Base-by-base conservation (phyloP, 2,797 vertebrate genomes). In the Neosilurus hyrtlii region DNA sequence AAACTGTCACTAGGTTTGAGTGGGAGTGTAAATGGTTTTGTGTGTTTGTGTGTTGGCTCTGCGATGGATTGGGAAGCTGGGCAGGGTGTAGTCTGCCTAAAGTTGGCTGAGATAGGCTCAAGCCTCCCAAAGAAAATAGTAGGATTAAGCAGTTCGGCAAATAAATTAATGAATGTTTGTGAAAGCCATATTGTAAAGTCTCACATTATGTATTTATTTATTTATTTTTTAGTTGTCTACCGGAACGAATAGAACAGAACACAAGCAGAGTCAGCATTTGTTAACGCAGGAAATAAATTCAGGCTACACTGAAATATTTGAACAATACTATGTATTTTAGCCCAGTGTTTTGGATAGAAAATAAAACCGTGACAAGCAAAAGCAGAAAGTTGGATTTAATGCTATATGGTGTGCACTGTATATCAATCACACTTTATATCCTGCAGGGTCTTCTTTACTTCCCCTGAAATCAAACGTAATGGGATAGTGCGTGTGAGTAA, bases 241-340 rank as follows among this genome's bases (percentile, higher is more conserved):
- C 78, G 12, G 61, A 71, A 82, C 52, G 56, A 76, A 78, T 37
- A 62, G 35, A 24, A 26, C 57, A 4, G 30, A 76, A 2, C 2
- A 43, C 37, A 76, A 30, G 80, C 77, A 26, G 30, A 81, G 83
- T 80, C 86, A 87, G 83, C 79, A 8, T 71, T 79, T 83, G 51
- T 59, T 68, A 84, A 84, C 61, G 59, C 12, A 30, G 65, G 22
- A 76, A 77, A 70, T 49, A 77, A 59, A 83, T 61, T 77, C 73
- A 30, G 56, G 52, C 30, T 9, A 43, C 51, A 24, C 30, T 61
- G 37, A 65, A 57, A 8, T 72, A 71, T 79, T 71, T 71, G 65
- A 24, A 71, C 22, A 61, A 20, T 37, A 35, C 26, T 30, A 20
- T 37, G 35, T 20, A 80, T 30, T 59, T 14, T 16, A 6, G 51